Conservation (phyloP, 2,888 invertebrate genomes). For the Cephus rjabovi region DNA sequence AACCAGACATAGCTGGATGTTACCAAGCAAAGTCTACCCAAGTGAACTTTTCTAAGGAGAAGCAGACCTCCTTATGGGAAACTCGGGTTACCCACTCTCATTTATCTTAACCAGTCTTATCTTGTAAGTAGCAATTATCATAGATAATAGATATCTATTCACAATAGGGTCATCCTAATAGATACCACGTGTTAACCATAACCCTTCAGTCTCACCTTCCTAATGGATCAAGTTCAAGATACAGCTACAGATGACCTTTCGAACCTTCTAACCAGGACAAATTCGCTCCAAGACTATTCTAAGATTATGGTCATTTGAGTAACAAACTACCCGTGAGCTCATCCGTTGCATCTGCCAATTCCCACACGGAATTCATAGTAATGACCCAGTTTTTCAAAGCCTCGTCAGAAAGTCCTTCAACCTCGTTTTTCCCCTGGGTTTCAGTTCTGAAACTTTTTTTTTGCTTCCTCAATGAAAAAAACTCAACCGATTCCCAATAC, state of each 20-base stretch:
- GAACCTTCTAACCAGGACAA: background rate
- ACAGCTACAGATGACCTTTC: background rate
- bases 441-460: background rate
- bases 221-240: background rate
- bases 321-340: background rate
- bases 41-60: background rate
- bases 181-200: no score
- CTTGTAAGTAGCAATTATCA: no score
- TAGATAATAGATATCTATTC: no score
- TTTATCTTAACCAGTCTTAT: no score
- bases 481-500: background rate
- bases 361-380: background rate
- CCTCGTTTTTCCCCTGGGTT: background rate
- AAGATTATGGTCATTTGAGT: background rate
- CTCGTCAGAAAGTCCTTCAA: background rate
- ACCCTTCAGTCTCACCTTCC: no score
- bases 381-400: background rate
- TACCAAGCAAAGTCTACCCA: background rate
- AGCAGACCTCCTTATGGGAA: background rate
- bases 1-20: background rate
- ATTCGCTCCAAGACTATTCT: background rate
- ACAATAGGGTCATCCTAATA: no score
- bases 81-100: background rate
- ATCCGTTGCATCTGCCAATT: background rate
- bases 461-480: background rate